A percentile compares a stretch with the other conserved stretches of the same genome.
These are phyloP conservation scores for Emydoidea blandingii DNA, from an alignment of 2,797 vertebrate species.

Conservation along the genomic window DNA sequence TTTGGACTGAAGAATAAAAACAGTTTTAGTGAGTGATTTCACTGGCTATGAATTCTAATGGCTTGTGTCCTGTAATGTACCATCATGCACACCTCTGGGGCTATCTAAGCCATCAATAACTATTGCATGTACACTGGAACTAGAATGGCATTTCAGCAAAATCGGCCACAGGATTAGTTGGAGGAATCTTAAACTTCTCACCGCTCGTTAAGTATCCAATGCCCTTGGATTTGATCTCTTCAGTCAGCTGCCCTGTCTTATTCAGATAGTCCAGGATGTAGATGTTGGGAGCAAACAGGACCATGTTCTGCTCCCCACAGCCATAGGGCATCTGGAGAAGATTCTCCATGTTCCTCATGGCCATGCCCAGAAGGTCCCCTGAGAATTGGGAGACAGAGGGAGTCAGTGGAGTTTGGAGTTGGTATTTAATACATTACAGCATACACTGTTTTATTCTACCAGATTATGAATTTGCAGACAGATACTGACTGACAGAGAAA, in stretches of 20 bases:
- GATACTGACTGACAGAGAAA: not conserved
- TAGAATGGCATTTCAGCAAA: not conserved
- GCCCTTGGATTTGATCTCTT: constrained; percentile 78
- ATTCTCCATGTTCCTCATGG: constrained; percentile 86
- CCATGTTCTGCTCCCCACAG: constrained; percentile 92
- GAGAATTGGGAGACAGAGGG: not conserved
- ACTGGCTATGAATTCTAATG: not conserved
- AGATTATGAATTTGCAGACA: not conserved
- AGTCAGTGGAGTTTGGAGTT: not conserved
- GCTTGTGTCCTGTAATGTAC: not conserved
- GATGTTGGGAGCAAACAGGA: constrained; percentile 88
- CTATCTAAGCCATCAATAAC: accelerated
- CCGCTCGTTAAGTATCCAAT: constrained; percentile 83
- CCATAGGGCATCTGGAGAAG: constrained; percentile 90
- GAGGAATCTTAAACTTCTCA: constrained; percentile 71
- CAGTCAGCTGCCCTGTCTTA: constrained; percentile 86
- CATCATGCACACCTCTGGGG: not conserved
- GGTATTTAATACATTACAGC: not conserved
- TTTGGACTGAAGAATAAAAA: not conserved
- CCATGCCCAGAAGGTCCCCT: constrained; percentile 92
- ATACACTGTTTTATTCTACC: not conserved
- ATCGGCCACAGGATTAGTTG: not conserved
- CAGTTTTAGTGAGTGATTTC: not conserved
- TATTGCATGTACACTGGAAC: not conserved
- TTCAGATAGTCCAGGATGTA: constrained; percentile 89